Conservation (phyloP, 1,140 invertebrate genomes). For the Planococcus citri region DNA sequence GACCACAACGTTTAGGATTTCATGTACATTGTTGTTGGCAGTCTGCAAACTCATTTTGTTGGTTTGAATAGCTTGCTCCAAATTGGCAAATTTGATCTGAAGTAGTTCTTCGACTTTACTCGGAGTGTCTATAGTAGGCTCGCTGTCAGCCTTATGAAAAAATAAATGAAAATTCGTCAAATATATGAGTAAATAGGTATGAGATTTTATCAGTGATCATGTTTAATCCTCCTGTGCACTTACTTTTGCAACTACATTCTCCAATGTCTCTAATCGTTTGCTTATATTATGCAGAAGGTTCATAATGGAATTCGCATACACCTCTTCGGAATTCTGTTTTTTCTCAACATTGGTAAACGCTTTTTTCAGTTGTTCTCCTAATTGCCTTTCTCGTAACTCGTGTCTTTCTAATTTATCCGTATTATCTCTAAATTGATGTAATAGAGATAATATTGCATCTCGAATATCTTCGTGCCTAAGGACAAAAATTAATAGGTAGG, state of each 20-base stretch:
- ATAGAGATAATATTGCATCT: conserved; percentile 64
- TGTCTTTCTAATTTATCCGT: conserved; percentile 74
- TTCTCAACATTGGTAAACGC: conserved; percentile 55
- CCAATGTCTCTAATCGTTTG: conserved; percentile 42
- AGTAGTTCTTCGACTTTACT: background rate
- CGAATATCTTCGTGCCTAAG: conserved; percentile 66
- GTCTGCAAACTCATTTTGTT: background rate
- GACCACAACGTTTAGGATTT: background rate
- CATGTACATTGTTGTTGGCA: background rate
- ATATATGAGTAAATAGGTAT: background rate
- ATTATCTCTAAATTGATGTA: conserved; percentile 61
- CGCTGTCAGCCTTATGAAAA: background rate
- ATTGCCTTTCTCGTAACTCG: conserved; percentile 60
- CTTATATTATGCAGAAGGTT: conserved; percentile 33
- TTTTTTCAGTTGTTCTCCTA: conserved; percentile 66
- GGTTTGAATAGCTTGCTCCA: background rate
- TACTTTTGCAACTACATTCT: conserved; percentile 30
- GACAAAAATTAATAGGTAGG: conserved; percentile 23
- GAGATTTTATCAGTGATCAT: too few relatives aligned
- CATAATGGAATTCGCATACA: conserved; percentile 49
- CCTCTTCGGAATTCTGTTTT: conserved; percentile 43
- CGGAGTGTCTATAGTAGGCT: background rate
- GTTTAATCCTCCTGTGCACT: too few relatives aligned
- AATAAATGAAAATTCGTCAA: background rate
- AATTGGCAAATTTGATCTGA: background rate